A percentile compares a stretch with the other conserved stretches of the same genome.
Conservation (phyloP, 2,888 invertebrate genomes). For the Diabrotica balteata region DNA sequence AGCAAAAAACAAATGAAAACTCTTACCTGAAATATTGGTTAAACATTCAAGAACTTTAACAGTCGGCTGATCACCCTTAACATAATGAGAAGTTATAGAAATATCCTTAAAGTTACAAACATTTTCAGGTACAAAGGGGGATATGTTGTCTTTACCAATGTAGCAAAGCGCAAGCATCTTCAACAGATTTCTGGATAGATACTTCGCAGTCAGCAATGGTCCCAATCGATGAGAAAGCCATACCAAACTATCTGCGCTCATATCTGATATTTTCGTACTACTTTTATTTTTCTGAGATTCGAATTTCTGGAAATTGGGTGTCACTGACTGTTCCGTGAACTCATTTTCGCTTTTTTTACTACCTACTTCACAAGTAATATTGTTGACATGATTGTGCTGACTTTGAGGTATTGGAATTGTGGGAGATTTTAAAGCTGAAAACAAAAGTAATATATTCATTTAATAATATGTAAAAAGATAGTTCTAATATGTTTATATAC, state of each 20-base stretch:
- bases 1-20: constrained; percentile 64
- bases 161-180: constrained; percentile 95
- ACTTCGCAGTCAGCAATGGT: constrained; percentile 90
- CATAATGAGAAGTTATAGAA: constrained; percentile 70
- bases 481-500: too few relatives aligned
- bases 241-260: constrained; percentile 85
- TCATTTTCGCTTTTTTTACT: constrained; percentile 66
- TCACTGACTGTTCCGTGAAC: constrained; percentile 19
- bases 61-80: constrained; percentile 83
- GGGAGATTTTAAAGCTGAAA: constrained; percentile 62
- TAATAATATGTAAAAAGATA: not conserved
- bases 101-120: constrained; percentile 63
- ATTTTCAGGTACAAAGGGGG: constrained; percentile 57
- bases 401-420: constrained; percentile 74
- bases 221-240: constrained; percentile 95
- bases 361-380: constrained; percentile 67
- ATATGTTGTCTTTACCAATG: constrained; percentile 77
- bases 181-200: constrained; percentile 88
- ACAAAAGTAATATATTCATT: not conserved
- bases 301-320: constrained; percentile 2
- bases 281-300: constrained; percentile 20
- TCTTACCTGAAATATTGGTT: constrained; percentile 81
- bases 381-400: constrained; percentile 63
- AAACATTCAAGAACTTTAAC: constrained; percentile 90
- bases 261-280: constrained; percentile 75